Conservation (phyloP, 2,888 invertebrate species). For the Brachyptera putata region DNA sequence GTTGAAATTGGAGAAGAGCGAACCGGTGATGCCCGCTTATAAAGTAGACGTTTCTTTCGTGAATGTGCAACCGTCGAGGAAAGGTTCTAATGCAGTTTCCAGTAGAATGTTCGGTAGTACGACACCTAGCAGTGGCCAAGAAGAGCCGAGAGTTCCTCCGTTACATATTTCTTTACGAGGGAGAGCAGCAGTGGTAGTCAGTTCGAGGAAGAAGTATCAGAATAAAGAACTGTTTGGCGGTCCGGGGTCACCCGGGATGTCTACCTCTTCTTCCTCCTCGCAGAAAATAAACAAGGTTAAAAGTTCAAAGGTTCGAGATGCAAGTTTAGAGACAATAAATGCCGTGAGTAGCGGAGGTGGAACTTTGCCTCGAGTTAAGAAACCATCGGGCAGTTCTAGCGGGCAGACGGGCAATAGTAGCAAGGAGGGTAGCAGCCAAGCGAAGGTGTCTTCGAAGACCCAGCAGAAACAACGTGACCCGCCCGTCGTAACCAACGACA, state of each 20-base stretch:
- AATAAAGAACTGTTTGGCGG: constrained; percentile 17
- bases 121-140: no score
- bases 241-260: not conserved
- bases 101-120: constrained; percentile 8
- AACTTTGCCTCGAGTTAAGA: constrained; percentile 18
- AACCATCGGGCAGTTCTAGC: constrained; percentile 7
- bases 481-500: no score
- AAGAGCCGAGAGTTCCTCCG: constrained; percentile 81
- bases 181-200: constrained; percentile 75
- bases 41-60: constrained; percentile 76
- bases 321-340: constrained; percentile 17
- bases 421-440: no score
- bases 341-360: not conserved
- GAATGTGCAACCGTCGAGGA: constrained; percentile 45
- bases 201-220: constrained; percentile 33
- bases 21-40: constrained; percentile 72
- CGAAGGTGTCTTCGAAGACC: not conserved
- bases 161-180: constrained; percentile 82
- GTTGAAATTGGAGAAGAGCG: constrained; percentile 77
- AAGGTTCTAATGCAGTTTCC: constrained; percentile 24
- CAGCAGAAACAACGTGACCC: not conserved
- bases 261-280: constrained; percentile 2
- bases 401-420: not conserved
- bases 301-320: constrained; percentile 27
- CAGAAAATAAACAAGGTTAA: constrained; percentile 26